Conservation (phyloP, 2,113 vertebrate genomes). For the Plotosus lineatus region DNA sequence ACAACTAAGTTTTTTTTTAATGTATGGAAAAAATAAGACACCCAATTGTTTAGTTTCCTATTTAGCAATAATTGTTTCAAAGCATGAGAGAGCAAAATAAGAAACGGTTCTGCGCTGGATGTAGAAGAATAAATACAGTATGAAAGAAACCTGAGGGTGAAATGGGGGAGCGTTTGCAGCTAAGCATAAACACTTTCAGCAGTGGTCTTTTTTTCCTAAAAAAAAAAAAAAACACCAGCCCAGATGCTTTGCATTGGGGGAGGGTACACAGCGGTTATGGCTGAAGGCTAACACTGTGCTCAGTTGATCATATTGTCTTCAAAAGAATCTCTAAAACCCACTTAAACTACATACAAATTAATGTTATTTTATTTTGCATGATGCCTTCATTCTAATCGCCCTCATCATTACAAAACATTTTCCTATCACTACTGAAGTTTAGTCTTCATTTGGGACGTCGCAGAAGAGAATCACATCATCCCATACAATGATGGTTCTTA, state of each 20-base stretch:
- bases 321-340: background rate
- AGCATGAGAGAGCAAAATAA: background rate
- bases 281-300: slow-evolving; percentile 19
- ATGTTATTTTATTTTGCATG: background rate
- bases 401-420: background rate
- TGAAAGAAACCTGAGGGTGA: background rate
- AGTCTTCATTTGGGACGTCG: background rate
- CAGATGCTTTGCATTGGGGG: background rate
- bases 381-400: background rate
- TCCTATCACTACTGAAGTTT: background rate
- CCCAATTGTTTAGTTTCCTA: background rate
- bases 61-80: background rate
- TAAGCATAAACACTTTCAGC: slow-evolving; percentile 17
- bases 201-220: slow-evolving; percentile 13
- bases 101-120: background rate
- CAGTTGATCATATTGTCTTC: slow-evolving; percentile 4
- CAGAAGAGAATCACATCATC: background rate
- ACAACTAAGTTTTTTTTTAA: background rate
- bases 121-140: slow-evolving; percentile 16
- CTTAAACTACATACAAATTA: background rate
- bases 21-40: background rate
- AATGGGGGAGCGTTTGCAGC: slow-evolving; percentile 31
- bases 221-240: slow-evolving; percentile 7
- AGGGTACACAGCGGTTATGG: slow-evolving; percentile 5
- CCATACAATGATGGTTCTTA: background rate